These are phyloP conservation scores for Zalophus californianus DNA, from an alignment of 2,797 vertebrate genomes.

Conservation along the genomic window DNA sequence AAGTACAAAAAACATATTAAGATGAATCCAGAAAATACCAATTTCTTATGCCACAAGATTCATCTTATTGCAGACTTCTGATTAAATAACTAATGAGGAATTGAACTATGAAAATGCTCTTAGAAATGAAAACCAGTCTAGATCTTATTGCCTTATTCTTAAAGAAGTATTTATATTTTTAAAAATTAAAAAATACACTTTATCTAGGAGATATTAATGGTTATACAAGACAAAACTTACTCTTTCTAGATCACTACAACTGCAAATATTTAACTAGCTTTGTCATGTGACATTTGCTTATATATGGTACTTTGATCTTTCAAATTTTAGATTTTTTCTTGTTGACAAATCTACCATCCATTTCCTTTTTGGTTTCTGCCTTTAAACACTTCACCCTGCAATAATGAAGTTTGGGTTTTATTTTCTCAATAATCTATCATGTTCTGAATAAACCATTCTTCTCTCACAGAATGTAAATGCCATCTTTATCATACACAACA, in stretches of 20 bases:
- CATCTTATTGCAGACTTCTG: not conserved
- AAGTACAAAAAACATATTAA: constrained; percentile 45
- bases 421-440: not conserved
- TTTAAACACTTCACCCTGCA: not conserved
- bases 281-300: constrained; percentile 24
- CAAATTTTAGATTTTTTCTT: not conserved
- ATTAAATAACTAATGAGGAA: constrained; percentile 20
- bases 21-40: not conserved
- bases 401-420: not conserved
- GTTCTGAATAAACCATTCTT: constrained; percentile 19
- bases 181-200: constrained; percentile 16
- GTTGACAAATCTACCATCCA: not conserved
- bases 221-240: not conserved
- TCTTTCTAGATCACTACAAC: not conserved
- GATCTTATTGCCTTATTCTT: not conserved
- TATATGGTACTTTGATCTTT: not conserved
- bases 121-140: constrained; percentile 40
- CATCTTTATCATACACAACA: not conserved
- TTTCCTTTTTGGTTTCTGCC: not conserved
- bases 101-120: not conserved
- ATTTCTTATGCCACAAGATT: not conserved
- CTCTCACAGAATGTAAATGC: not conserved
- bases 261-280: constrained; percentile 13
- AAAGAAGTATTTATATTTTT: not conserved
- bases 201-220: not conserved